phyloP scores from a whole-genome alignment of 2,113 vertebrate species.

The Mus spicilegus region DNA sequence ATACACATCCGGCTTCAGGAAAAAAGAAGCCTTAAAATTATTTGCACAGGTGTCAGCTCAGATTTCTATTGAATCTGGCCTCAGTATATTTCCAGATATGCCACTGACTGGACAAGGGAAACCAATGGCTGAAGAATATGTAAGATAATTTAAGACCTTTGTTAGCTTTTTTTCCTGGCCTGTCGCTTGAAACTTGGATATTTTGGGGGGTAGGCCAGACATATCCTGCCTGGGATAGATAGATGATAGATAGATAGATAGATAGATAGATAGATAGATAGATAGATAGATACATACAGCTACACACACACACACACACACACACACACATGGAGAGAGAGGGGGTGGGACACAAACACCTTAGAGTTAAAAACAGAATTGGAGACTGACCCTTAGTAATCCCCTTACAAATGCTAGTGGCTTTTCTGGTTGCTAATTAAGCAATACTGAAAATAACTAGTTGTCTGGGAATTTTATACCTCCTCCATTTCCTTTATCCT shows the following conservation, averaged over 20 bases:
- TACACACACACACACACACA: too few relatives aligned
- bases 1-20: conserved; percentile 61
- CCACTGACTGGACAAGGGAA: conserved; percentile 58
- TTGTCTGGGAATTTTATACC: background rate
- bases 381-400: conserved; percentile 21
- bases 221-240: too few relatives aligned
- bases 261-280: background rate
- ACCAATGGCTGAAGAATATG: conserved; percentile 49
- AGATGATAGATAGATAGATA: background rate
- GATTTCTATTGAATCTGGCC: conserved; percentile 78
- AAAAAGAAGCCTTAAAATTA: conserved; percentile 79
- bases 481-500: background rate
- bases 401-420: background rate
- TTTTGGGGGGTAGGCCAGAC: background rate
- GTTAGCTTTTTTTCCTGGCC: conserved; percentile 48
- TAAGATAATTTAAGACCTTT: conserved; percentile 61
- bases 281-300: background rate
- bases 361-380: too few relatives aligned
- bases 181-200: conserved; percentile 37
- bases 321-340: too few relatives aligned
- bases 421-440: conserved; percentile 53
- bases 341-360: too few relatives aligned
- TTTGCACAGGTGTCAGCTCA: conserved; percentile 79
- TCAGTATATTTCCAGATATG: conserved; percentile 53
- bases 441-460: conserved; percentile 13